Evolutionary conservation across 2,797 vertebrate species (phyloP), one percentile per base, ranked within the genome.

Genomic region (Sylvilagus floridanus): DNA sequence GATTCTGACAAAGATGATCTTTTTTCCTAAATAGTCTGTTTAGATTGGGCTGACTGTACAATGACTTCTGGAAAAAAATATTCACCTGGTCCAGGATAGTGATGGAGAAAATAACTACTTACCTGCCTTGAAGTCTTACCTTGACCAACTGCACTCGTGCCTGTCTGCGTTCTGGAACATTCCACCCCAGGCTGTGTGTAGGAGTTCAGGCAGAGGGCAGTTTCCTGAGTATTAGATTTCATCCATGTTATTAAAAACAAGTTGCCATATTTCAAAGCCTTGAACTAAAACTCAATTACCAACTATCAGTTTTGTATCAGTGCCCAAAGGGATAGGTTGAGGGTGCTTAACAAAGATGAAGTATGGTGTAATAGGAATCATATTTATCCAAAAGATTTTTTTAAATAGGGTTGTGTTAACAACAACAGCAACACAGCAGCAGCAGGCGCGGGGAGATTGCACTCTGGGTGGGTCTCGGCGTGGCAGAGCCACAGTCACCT

Each of bases 291-390:
- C 97, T 97, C 87, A 96, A 93, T 97, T 94, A 95, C 97, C 96
- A 97, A 81, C 65, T 72, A 11, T 81, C 52, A 96, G 95, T 97
- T 97, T 97, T 96, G 95, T 98, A 93, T 93, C 96, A 72, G 97
- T 97, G 96, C 98, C 98, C 98, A 97, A 96, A 95, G 96, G 97
- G 97, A 94, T 93, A 96, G 97, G 96, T 95, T 19, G 96, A 97
- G 95, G 98, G 98, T 98, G 98, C 98, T 98, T 97, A 95, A 97
- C 95, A 96, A 88, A 95, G 96, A 97, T 95, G 94, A 97, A 95
- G 96, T 96, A 92, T 94, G 93, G 89, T 96, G 94, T 95, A 93
- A 98, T 96, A 98, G 97, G 98, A 98, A 97, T 97, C 95, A 96
- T 97, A 96, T 97, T 98, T 97, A 97, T 98, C 98, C 97, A 97